Evolutionary conservation across 2,888 invertebrate genomes (phyloP), one percentile per base, ranked within the genome.

Genomic region (Rotaria sp.): DNA sequence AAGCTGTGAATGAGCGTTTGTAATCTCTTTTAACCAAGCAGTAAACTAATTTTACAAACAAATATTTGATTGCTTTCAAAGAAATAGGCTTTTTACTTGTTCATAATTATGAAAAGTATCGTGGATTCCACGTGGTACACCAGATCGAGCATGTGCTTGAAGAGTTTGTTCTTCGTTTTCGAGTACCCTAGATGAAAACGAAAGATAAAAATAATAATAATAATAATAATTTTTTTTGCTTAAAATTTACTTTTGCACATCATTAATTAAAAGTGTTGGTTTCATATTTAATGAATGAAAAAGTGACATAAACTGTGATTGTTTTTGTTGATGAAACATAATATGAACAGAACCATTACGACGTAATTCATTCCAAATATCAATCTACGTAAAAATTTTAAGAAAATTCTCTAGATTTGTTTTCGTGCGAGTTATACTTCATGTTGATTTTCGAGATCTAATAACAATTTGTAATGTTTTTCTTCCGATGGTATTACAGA

Each of bases 401-500:
- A 24, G 26, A 26, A 13, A 67, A 35, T 35, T n/a, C 5, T 30
- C 2, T 0, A 3, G 18, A 13, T 50, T 18, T 18, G 18, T 50
- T 18, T 50, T 50, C 50, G 50, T 18, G 13, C 15, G 21, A 35
- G 13, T 18, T 35, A 26, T 80, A 80, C 80, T 45, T 80, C 45
- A 21, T 45, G 2, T n/a, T n/a, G 21, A 13, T 80, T 11, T 80
- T 80, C 80, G 15, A 80, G n/a, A 26, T 7, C 2, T 11, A 15
- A 45, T 80, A 80, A 80, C 0, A 80, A 13, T 80, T 80, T 26
- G 21, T 13, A 80, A 26, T 80, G 80, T 45, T 15, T 13, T n/a
- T 80, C 80, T 45, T 80, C 80, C 5, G 8, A 80, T 45, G 80
- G 45, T n/a, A 21, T 45, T 80, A 80, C 80, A 80, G 80, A 80